A percentile compares a stretch with the other conserved stretches of the same genome.
These are phyloP conservation scores for Polypedilum pembai DNA, from an alignment of 1,140 invertebrate species.

Conservation along the genomic window DNA sequence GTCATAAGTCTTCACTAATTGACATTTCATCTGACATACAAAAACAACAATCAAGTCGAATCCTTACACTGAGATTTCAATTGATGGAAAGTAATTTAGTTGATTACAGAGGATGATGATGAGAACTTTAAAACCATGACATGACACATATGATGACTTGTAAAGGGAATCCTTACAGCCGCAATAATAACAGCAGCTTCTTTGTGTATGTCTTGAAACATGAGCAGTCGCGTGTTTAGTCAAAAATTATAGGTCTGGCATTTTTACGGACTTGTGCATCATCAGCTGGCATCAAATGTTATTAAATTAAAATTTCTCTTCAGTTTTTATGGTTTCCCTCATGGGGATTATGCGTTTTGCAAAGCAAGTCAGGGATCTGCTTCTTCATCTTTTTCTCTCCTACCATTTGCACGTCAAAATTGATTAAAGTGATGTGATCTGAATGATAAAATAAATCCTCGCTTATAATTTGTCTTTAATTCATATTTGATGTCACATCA, in stretches of 20 bases:
- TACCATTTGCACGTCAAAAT: not conserved
- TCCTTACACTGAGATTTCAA: too few relatives aligned
- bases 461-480: conserved; percentile 12
- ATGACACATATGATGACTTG: too few relatives aligned
- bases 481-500: conserved; percentile 20
- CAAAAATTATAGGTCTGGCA: conserved; percentile 17
- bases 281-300: conserved; percentile 26
- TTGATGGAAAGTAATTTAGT: too few relatives aligned
- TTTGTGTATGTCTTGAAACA: conserved; percentile 11
- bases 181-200: not conserved
- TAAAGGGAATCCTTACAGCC: too few relatives aligned
- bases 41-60: too few relatives aligned
- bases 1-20: too few relatives aligned
- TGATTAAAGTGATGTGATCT: not conserved
- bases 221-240: not conserved
- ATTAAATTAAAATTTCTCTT: conserved; percentile 15
- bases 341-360: conserved; percentile 2
- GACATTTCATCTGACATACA: too few relatives aligned
- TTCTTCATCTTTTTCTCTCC: not conserved
- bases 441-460: not conserved
- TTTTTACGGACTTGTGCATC: conserved; percentile 27
- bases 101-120: too few relatives aligned
- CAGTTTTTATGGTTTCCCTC: conserved; percentile 22
- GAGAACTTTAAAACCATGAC: too few relatives aligned
- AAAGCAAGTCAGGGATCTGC: not conserved